Percentiles rank a stretch among this genome's conserved stretches.
Conservation (phyloP, 2,113 vertebrate genomes). For the Micronycteris hirsuta region DNA sequence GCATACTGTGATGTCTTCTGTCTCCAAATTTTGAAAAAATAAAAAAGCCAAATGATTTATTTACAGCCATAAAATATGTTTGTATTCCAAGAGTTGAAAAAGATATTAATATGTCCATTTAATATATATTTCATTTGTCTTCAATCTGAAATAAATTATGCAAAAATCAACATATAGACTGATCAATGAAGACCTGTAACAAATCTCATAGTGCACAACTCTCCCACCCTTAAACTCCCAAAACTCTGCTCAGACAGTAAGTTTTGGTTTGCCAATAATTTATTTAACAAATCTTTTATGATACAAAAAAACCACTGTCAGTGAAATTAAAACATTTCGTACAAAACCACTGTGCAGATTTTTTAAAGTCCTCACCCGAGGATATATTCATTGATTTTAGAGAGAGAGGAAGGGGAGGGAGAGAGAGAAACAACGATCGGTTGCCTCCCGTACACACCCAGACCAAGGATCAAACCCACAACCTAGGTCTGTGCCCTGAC, state of each 20-base stretch:
- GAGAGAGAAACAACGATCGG: too few species aligned
- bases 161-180: constrained; percentile 30
- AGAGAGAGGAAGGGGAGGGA: too few species aligned
- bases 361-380: background rate
- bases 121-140: constrained; percentile 22
- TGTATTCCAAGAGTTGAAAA: background rate
- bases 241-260: constrained; percentile 43
- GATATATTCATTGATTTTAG: too few species aligned
- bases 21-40: background rate
- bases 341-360: constrained; percentile 31
- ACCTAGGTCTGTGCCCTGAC: too few species aligned
- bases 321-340: constrained; percentile 49
- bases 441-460: too few species aligned
- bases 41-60: background rate
- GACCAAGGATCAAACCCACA: too few species aligned
- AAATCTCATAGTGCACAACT: background rate
- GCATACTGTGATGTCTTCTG: background rate
- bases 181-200: background rate
- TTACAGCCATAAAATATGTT: background rate
- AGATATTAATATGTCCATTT: background rate
- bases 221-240: background rate
- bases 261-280: constrained; percentile 56
- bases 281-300: constrained; percentile 44
- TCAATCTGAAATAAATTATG: constrained; percentile 31
- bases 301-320: constrained; percentile 56